Conservation (phyloP, 2,113 vertebrate genomes). For the Hyla sarda region DNA sequence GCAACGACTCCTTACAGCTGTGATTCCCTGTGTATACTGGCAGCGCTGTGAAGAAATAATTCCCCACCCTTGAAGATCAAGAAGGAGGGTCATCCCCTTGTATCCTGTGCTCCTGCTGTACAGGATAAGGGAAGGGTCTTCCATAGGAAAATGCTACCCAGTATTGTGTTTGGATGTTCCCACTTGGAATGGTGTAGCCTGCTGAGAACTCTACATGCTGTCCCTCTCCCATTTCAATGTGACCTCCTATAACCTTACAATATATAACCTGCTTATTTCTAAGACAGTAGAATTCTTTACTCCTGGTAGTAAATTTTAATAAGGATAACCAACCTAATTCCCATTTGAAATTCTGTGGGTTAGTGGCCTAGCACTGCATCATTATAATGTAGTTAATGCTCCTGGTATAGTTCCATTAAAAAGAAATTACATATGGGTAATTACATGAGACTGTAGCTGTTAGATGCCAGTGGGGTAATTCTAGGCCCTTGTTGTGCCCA, state of each 20-base stretch:
- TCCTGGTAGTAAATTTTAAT: not conserved
- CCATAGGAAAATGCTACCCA: not conserved
- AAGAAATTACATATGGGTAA: no score
- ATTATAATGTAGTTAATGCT: not conserved
- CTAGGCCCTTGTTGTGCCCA: not conserved
- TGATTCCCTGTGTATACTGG: slow-evolving; percentile 52
- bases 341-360: not conserved
- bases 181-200: slow-evolving; percentile 32
- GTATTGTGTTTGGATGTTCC: slow-evolving; percentile 51
- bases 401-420: not conserved
- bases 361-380: not conserved
- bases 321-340: not conserved
- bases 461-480: no score
- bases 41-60: slow-evolving; percentile 20
- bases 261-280: slow-evolving; percentile 8
- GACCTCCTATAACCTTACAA: slow-evolving; percentile 6
- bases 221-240: slow-evolving; percentile 27
- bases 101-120: slow-evolving; percentile 46
- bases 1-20: slow-evolving; percentile 38
- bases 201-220: slow-evolving; percentile 17
- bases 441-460: not conserved
- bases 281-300: not conserved
- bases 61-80: slow-evolving; percentile 48
- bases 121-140: slow-evolving; percentile 34
- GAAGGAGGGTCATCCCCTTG: slow-evolving; percentile 17